Base-by-base conservation (phyloP, 2,797 vertebrate species). In the Siniperca scherzeri region DNA sequence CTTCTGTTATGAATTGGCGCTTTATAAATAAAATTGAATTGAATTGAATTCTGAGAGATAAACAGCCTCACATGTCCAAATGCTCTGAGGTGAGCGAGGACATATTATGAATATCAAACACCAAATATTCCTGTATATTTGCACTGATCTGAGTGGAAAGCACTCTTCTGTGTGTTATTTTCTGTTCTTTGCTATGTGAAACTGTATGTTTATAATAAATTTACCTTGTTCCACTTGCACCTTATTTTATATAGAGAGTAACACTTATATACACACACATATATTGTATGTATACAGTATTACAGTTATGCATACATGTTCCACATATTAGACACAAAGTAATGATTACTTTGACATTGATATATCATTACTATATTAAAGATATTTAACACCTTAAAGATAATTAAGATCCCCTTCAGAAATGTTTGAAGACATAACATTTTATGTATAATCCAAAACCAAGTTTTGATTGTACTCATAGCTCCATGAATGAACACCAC, bases 1-100 rank as follows among this genome's bases (percentile, higher is more conserved):
- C 30, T 30, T 30, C 30, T 30, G 30, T 30, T 30, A 30, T 30
- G 30, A 30, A 30, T 30, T 30, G 30, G 30, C 2, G 30, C 30
- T 30, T 30, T 30, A 3, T 30, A 30, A 30, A 30, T 30, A 30
- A 30, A 30, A 30, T 30, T 30, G 3, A 30, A 30, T 30, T 30
- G 27, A 30, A 30, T 30, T 30, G 30, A 30, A 30, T 30, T 30
- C 30, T 30, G 2, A 3, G 30, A 80, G 77, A 88, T 92, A 80
- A 85, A 90, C 83, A 84, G 67, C 42, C 13, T 50, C 0, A 8
- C 7, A 22, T 77, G 46, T 74, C 36, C 42, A 42, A 22, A 8
- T 48, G 57, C n/a, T 42, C 30, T 33, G 16, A 74, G 33, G 70
- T 33, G 65, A 57, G 70, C 1, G 8, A 52, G 22, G n/a, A 53